phyloP scores from a whole-genome alignment of 37 sponge, comb jelly and placozoan species.

The Diacarnus erythraeanus region DNA sequence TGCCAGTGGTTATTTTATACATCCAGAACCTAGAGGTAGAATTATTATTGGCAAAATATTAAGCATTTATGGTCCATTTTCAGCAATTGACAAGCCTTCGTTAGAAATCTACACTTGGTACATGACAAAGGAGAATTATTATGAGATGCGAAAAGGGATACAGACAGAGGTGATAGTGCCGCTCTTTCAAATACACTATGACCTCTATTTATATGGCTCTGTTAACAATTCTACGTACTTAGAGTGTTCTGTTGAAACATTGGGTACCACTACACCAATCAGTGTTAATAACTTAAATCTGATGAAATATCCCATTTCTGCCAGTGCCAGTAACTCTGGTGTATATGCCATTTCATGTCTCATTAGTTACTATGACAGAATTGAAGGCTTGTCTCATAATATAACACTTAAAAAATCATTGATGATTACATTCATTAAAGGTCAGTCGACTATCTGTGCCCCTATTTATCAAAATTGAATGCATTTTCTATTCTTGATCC shows the following conservation, averaged over 20 bases:
- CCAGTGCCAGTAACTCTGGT: not conserved
- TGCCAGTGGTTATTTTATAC: too few relatives aligned
- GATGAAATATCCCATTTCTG: not conserved
- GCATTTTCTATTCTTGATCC: not conserved
- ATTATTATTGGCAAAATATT: not conserved
- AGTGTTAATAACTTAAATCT: not conserved
- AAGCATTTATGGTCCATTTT: not conserved
- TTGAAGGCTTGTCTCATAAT: too few relatives aligned
- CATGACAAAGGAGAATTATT: slow-evolving; percentile 32
- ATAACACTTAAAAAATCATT: not conserved
- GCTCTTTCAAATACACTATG: not conserved
- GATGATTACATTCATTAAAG: not conserved
- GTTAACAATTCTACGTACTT: too few relatives aligned
- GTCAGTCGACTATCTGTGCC: not conserved
- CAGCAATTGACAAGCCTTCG: not conserved
- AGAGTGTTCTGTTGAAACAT: too few relatives aligned
- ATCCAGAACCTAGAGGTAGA: not conserved
- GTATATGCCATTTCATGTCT: not conserved
- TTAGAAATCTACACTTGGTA: slow-evolving; percentile 25
- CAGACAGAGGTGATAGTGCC: slow-evolving; percentile 28
- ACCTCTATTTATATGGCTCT: not conserved
- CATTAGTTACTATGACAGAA: not conserved
- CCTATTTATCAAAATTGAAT: not conserved
- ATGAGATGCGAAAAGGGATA: slow-evolving; percentile 5
- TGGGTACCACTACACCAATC: not conserved